These are phyloP conservation scores for Gallinago paraguaiae DNA, from an alignment of 2,113 vertebrate species.

Conservation along the genomic window DNA sequence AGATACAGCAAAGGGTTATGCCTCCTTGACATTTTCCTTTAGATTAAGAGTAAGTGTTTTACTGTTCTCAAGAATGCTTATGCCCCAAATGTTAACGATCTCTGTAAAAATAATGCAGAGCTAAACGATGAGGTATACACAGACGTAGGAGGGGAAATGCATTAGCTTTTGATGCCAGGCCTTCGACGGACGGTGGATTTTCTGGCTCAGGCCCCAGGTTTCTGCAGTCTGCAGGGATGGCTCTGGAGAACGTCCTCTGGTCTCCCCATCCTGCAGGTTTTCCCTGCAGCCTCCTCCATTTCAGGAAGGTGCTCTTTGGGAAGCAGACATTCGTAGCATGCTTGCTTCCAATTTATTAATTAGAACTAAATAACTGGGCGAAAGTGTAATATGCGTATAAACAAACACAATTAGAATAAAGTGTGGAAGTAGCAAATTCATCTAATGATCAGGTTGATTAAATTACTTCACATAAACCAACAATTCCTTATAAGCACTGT, in stretches of 20 bases:
- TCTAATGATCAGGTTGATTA: slow-evolving; percentile 54
- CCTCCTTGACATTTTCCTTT: background rate
- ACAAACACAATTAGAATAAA: slow-evolving; percentile 52
- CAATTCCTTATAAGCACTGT: slow-evolving; percentile 49
- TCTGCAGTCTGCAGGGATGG: background rate
- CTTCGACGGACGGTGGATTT: background rate
- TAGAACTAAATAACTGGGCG: slow-evolving; percentile 26
- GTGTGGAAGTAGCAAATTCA: slow-evolving; percentile 28
- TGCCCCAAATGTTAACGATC: background rate
- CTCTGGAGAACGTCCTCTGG: background rate
- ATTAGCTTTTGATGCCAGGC: background rate
- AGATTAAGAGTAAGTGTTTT: background rate
- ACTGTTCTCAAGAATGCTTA: background rate
- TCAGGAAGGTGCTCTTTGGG: background rate
- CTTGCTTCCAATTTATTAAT: slow-evolving; percentile 50
- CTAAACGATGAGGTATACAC: background rate
- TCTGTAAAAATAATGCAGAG: background rate
- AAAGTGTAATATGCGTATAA: slow-evolving; percentile 15
- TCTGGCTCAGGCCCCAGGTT: background rate
- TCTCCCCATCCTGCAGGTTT: accelerated
- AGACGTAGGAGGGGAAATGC: background rate
- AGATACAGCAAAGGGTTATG: background rate
- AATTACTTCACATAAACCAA: slow-evolving; percentile 49
- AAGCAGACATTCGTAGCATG: background rate
- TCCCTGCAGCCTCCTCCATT: background rate